These are phyloP conservation scores for Heliconius nattereri DNA, from an alignment of 1,140 invertebrate genomes.

Conservation along the genomic window DNA sequence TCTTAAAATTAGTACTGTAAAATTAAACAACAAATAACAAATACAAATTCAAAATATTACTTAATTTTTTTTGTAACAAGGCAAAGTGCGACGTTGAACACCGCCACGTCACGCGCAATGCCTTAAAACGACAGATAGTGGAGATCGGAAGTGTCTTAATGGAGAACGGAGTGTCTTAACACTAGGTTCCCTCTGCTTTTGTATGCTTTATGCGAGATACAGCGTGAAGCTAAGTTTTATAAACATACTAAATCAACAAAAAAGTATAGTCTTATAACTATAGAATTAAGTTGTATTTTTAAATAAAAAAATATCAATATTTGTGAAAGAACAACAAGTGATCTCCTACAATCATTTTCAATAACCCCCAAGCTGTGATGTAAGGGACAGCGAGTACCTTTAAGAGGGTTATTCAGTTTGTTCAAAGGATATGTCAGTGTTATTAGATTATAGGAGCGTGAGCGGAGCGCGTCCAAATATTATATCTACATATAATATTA, in stretches of 20 bases:
- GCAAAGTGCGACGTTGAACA: not conserved
- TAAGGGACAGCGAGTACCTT: not conserved
- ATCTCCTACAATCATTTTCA: not conserved
- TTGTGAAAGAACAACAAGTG: not conserved
- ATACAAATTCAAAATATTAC: too few relatives aligned
- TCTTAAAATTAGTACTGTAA: too few relatives aligned
- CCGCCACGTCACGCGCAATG: not conserved
- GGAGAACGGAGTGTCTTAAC: not conserved
- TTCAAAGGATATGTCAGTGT: not conserved
- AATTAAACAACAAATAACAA: too few relatives aligned
- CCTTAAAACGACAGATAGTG: not conserved
- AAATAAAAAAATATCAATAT: not conserved
- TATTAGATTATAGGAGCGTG: not conserved
- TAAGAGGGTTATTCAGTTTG: not conserved
- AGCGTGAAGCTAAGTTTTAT: not conserved
- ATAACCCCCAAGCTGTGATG: not conserved
- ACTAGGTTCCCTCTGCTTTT: not conserved
- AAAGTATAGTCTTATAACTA: too few relatives aligned
- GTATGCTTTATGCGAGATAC: not conserved
- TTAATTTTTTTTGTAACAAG: not conserved
- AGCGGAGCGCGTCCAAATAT: not conserved
- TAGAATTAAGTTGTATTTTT: too few relatives aligned
- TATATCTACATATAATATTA: too few relatives aligned
- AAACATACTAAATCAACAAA: too few relatives aligned
- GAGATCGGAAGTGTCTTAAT: not conserved